Evolutionary conservation across 2,113 vertebrate genomes (phyloP), one percentile per base, ranked within the genome.

Genomic region (Microcebus ravelobensis): DNA sequence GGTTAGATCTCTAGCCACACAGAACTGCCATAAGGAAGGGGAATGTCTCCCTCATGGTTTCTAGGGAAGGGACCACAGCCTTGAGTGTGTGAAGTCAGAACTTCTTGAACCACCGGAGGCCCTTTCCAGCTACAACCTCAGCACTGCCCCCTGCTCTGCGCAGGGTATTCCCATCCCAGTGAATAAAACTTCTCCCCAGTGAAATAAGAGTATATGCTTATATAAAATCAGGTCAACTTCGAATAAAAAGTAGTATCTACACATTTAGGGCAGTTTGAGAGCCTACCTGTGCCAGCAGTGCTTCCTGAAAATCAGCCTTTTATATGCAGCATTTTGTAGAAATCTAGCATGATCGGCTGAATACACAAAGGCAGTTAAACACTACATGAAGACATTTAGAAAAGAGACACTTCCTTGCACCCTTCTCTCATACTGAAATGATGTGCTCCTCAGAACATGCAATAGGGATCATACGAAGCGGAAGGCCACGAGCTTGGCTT

Each of bases 1-100:
- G 74, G 80, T 70, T 82, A 95, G 92, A 90, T 17, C 9, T 93
- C 71, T 92, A 96, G 74, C 87, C 91, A 45, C 91, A 84, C 36
- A 96, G 61, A 93, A 59, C 3, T 96, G 74, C 83, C 55, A 50
- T 29, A 17, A 94, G 34, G 70, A 61, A 94, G n/a, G 57, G 11
- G 52, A 18, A 27, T 9, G 42, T 6, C 31, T 71, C 29, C 76
- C 70, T 96, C 34, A 31, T 12, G 11, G 29, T 36, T 81, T 76
- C 45, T 7, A 34, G 68, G 80, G 96, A 87, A 79, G 3, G 34
- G 55, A 34, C 1, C 68, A 39, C 18, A 87, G n/a, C 12, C 8
- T 23, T 20, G 34, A 21, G 63, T 65, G n/a, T 77, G 71, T 50
- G 90, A 94, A 45, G n/a, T 18, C 70, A 84, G 13, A 82, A 52